Evolutionary conservation across 2,888 invertebrate species (phyloP).

Genomic region (Campoletis raptor): DNA sequence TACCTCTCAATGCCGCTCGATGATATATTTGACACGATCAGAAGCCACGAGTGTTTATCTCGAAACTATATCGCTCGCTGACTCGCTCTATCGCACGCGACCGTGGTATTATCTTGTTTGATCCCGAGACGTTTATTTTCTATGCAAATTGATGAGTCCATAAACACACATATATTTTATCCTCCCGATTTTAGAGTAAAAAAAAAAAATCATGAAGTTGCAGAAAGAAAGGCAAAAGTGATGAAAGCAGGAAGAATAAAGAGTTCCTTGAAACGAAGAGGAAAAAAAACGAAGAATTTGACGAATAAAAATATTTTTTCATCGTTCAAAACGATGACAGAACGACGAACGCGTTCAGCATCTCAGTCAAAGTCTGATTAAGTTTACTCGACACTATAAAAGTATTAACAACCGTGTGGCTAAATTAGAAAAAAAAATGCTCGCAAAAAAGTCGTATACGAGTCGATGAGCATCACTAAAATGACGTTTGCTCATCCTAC

Average conservation of each 20-base stretch:
- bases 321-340: background rate
- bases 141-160: conserved; percentile 5
- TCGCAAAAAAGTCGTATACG: background rate
- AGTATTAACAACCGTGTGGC: conserved; percentile 70
- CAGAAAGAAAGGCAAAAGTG: background rate
- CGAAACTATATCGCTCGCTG: background rate
- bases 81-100: conserved; percentile 4
- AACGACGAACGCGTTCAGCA: background rate
- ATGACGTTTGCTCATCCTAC: background rate
- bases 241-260: background rate
- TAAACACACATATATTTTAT: background rate
- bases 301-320: background rate
- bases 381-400: conserved; percentile 74
- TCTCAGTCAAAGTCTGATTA: conserved; percentile 70
- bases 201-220: background rate
- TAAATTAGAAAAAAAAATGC: conserved; percentile 51
- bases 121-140: conserved; percentile 11
- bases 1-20: background rate
- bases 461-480: background rate
- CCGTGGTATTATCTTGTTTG: background rate
- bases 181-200: background rate
- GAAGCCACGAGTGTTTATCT: conserved; percentile 8
- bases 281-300: background rate
- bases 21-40: conserved; percentile 6
- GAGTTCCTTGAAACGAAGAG: background rate